These are phyloP conservation scores for Ypsolopha scabrella DNA, from an alignment of 2,888 invertebrate genomes.

Conservation along the genomic window DNA sequence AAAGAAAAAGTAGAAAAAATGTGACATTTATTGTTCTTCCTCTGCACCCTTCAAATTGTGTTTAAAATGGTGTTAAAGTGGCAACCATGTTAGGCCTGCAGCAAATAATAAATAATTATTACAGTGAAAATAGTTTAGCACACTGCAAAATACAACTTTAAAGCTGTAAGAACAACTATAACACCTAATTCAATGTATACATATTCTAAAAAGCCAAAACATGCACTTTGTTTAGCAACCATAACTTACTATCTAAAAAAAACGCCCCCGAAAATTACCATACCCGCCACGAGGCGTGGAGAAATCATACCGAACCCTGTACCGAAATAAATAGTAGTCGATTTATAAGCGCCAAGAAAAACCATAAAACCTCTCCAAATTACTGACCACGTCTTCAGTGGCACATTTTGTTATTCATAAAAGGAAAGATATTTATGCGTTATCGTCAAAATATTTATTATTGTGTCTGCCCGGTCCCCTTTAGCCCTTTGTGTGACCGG, in stretches of 20 bases:
- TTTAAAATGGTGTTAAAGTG: no score
- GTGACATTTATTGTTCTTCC: no score
- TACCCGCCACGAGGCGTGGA: conserved; percentile 26
- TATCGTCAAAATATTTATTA: conserved; percentile 71
- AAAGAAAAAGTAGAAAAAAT: no score
- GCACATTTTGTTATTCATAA: conserved; percentile 67
- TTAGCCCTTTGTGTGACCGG: conserved; percentile 59
- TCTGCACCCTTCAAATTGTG: no score
- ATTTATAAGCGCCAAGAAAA: conserved; percentile 54
- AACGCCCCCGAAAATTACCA: conserved; percentile 10
- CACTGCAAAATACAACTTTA: no score
- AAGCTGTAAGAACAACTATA: not conserved
- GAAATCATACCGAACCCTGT: conserved; percentile 32
- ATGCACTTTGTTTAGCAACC: not conserved
- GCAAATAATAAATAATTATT: no score
- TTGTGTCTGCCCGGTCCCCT: conserved; percentile 57
- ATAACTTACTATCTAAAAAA: conserved; percentile 1
- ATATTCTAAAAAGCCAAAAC: not conserved
- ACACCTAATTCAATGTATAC: not conserved
- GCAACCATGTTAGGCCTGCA: no score
- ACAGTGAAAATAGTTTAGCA: no score
- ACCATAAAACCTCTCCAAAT: conserved; percentile 56
- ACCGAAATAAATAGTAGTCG: conserved; percentile 50
- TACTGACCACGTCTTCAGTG: conserved; percentile 45
- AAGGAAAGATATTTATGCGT: conserved; percentile 63